Evolutionary conservation across 2,797 vertebrate genomes (phyloP).

Genomic region (Lutjanus argentimaculatus): DNA sequence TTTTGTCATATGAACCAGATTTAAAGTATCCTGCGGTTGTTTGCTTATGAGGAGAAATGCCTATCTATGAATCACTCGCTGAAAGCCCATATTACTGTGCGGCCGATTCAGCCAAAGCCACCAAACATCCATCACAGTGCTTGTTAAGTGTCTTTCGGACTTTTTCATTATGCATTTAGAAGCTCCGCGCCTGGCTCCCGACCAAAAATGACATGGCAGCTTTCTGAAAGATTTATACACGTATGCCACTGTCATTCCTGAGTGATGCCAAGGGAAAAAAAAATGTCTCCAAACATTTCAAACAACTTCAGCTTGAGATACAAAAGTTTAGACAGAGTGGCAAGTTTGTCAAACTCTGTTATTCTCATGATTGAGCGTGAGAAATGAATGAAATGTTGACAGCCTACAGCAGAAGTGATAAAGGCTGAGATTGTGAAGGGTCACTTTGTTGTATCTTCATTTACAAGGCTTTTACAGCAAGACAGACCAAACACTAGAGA

Average conservation of each 20-base stretch:
- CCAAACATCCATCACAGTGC: slow-evolving; percentile 77
- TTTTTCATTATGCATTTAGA: slow-evolving; percentile 78
- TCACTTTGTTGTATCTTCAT: slow-evolving; percentile 22
- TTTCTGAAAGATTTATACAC: slow-evolving; percentile 69
- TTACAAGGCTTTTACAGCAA: slow-evolving; percentile 10
- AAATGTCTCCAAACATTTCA: slow-evolving; percentile 46
- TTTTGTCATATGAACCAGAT: slow-evolving; percentile 65
- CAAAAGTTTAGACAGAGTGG: slow-evolving; percentile 18
- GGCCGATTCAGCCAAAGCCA: slow-evolving; percentile 71
- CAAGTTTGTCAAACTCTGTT: slow-evolving; percentile 27
- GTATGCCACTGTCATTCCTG: slow-evolving; percentile 49
- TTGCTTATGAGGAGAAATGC: slow-evolving; percentile 69
- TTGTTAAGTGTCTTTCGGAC: slow-evolving; percentile 79
- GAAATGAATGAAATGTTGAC: slow-evolving; percentile 9
- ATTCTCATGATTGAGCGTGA: neutral
- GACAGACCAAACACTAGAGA: slow-evolving; percentile 9
- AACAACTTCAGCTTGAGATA: neutral
- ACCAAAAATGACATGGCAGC: slow-evolving; percentile 75
- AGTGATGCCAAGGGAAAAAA: slow-evolving; percentile 51
- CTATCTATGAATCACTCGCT: slow-evolving; percentile 75
- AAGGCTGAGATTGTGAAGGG: slow-evolving; percentile 38
- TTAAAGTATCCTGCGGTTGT: slow-evolving; percentile 63
- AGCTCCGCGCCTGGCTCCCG: slow-evolving; percentile 50
- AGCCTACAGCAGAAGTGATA: slow-evolving; percentile 14
- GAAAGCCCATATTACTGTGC: slow-evolving; percentile 73